Percentiles rank a stretch among this genome's conserved stretches.
phyloP scores from a whole-genome alignment of 2,888 invertebrate genomes.

The Heteromurus nitidus region DNA sequence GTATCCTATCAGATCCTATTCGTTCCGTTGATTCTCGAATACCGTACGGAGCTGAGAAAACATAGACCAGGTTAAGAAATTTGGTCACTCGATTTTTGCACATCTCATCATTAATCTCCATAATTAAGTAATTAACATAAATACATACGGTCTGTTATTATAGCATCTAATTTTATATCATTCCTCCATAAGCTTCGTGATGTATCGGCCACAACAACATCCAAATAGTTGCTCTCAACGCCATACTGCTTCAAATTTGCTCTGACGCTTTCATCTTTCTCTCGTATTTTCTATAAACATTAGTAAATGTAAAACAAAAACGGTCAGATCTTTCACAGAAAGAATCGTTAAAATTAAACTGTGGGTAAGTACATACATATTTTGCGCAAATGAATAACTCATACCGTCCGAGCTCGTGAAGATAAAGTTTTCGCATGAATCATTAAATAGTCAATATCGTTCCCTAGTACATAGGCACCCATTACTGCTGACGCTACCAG shows the following conservation, averaged over 20 bases:
- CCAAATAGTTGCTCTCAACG: constrained; percentile 84
- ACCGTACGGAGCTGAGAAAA: constrained; percentile 92
- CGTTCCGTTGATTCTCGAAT: constrained; percentile 94
- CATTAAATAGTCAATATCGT: constrained; percentile 96
- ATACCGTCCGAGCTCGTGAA: constrained; percentile 79
- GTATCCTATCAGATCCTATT: constrained; percentile 80
- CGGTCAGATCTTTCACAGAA: not conserved
- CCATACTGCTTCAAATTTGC: constrained; percentile 94
- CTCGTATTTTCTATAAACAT: constrained; percentile 76
- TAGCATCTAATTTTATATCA: constrained; percentile 87
- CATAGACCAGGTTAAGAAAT: not conserved
- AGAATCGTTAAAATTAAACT: not conserved
- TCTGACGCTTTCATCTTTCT: constrained; percentile 87
- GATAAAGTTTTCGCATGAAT: constrained; percentile 90
- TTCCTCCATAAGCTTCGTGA: constrained; percentile 87
- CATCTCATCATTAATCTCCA: no score
- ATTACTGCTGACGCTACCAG: constrained; percentile 87
- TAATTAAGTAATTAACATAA: no score
- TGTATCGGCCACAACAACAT: constrained; percentile 94
- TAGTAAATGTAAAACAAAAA: not conserved
- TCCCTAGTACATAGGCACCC: constrained; percentile 89
- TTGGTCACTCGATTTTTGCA: no score
- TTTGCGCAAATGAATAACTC: no score
- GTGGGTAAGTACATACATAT: not conserved
- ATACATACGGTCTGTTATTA: constrained; percentile 92